Percentiles rank a stretch among this genome's conserved stretches.
Evolutionary conservation across 2,113 vertebrate genomes (phyloP).

Genomic region (Hyla sarda): DNA sequence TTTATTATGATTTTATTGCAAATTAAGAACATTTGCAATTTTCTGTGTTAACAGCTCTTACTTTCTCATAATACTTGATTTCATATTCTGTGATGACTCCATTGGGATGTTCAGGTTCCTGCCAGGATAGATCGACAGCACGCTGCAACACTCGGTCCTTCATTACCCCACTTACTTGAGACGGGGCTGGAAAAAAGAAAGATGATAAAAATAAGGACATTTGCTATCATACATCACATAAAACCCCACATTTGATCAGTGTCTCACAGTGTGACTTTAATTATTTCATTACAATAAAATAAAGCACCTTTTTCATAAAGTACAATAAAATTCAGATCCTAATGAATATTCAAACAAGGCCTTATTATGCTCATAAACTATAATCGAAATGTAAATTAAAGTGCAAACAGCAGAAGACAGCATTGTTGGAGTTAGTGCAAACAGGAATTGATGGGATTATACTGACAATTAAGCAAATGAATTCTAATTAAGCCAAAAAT

Average conservation of each 20-base stretch:
- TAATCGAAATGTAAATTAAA: conserved; percentile 86
- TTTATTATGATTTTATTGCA: conserved; percentile 1
- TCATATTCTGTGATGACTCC: conserved; percentile 99
- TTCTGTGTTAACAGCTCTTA: conserved; percentile 73
- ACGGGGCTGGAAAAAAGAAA: conserved; percentile 87
- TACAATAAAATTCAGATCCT: conserved; percentile 68
- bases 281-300: conserved; percentile 71
- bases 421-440: conserved; percentile 74
- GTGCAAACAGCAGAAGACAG: conserved; percentile 81
- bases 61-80: conserved; percentile 99
- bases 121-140: conserved; percentile 96
- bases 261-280: conserved; percentile 73
- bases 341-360: conserved; percentile 85
- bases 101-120: conserved; percentile 96
- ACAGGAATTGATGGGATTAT: conserved; percentile 76
- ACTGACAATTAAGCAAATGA: conserved; percentile 83
- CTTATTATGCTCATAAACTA: conserved; percentile 82
- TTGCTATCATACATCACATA: conserved; percentile 71
- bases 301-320: conserved; percentile 75
- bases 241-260: conserved; percentile 70
- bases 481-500: conserved; percentile 78
- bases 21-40: background rate
- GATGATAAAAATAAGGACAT: conserved; percentile 75
- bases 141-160: conserved; percentile 94
- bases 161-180: conserved; percentile 95